Conservation (phyloP, 2,888 invertebrate species). For the Rotaria macrura region DNA sequence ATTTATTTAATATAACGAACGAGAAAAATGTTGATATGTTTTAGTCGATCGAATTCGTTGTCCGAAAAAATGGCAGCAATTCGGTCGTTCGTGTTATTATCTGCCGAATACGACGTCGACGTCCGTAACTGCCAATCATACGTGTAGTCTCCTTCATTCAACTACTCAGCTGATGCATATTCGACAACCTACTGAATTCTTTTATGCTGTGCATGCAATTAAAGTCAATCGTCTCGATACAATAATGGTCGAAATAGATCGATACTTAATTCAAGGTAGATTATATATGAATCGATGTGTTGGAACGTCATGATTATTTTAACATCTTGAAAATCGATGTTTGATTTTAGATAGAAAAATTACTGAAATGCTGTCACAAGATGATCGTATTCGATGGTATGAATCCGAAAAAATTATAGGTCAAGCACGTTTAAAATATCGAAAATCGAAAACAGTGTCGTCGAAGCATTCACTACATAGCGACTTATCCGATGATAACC, state of each 20-base stretch:
- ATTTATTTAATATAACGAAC: too few species aligned
- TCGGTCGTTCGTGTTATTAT: neutral
- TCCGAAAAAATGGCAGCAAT: neutral
- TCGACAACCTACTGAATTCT: neutral
- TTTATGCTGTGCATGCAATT: neutral
- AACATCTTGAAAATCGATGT: too few species aligned
- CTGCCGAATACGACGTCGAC: neutral
- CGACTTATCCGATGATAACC: too few species aligned
- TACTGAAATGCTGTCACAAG: neutral
- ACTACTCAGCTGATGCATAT: neutral
- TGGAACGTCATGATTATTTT: too few species aligned
- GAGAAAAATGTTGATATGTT: neutral
- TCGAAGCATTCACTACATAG: neutral
- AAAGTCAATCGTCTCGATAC: neutral
- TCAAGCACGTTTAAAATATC: neutral
- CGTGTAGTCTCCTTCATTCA: neutral
- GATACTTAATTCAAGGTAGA: neutral
- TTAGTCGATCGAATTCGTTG: neutral
- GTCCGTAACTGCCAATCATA: neutral
- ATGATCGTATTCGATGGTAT: neutral
- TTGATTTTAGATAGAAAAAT: neutral
- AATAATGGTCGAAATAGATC: neutral
- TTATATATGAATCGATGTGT: too few species aligned
- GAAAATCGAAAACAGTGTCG: neutral
- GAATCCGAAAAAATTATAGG: neutral